Base-by-base conservation (phyloP, 2,888 invertebrate species). In the Axea sp. region DNA sequence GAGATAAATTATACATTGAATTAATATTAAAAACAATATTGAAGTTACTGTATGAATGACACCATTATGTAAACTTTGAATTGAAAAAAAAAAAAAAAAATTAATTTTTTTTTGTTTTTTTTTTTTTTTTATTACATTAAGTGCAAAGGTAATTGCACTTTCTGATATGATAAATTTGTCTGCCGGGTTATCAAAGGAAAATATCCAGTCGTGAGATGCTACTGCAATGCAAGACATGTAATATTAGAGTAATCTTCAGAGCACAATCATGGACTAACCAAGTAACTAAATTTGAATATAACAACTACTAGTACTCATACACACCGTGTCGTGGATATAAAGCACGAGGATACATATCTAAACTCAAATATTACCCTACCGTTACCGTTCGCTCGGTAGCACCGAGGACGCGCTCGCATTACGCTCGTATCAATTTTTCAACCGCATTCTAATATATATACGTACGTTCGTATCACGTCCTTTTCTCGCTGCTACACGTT, bases 281-380 rank as follows among this genome's bases (percentile, higher is more conserved):
- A 82, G 81, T 77, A 80, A 83, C 80, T 78, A 75, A 81, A 86
- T 86, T 86, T 86, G 83, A 86, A 86, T 86, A 86, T 82, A 85
- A 86, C 85, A 84, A 82, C 82, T 76, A 59, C 73, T 51, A 67
- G 75, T 73, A 81, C 81, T 83, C 82, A 82, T 82, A 83, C 78
- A 80, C 78, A 80, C 78, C 78, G 78, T 53, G 72, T 73, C 69
- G 77, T 75, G 77, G 67, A 78, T 82, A 83, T 86, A 85, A 85
- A 84, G 64, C 80, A 76, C 67, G 22, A 69, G 80, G 86, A 86
- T 86, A 83, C 86, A 83, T 86, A 86, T 86, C 86, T 85, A 79
- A 45, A 53, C 39, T 51, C 55, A 45, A 71, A 62, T 53, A 53
- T 53, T 41, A 51, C 60, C 45, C 51, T 59, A 60, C 59, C 49